A percentile compares a stretch with the other conserved stretches of the same genome.
Evolutionary conservation across 2,888 invertebrate genomes (phyloP).

Genomic region (Liopterus haemorrhoidalis): DNA sequence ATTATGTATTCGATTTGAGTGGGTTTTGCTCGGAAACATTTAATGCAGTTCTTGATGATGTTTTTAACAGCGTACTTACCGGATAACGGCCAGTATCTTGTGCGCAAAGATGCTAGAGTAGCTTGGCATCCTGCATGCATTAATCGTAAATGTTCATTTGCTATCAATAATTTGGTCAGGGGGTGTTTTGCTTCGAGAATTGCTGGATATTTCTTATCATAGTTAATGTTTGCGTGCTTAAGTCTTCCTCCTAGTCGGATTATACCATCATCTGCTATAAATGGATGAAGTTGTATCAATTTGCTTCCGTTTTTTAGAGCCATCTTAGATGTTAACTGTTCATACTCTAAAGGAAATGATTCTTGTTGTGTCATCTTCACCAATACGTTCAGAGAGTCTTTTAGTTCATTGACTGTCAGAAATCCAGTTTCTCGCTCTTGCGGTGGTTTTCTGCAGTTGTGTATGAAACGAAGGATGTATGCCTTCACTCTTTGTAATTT

Average conservation of each 20-base stretch:
- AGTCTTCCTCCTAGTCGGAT: slow-evolving; percentile 5
- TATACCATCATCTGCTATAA: slow-evolving; percentile 1
- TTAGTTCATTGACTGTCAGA: slow-evolving; percentile 1
- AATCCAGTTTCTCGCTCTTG: not conserved
- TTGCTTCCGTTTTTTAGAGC: not conserved
- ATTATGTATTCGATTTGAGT: slow-evolving; percentile 22
- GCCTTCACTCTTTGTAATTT: slow-evolving; percentile 21
- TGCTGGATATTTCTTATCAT: slow-evolving; percentile 6
- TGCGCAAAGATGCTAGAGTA: slow-evolving; percentile 28
- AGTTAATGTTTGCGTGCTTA: slow-evolving; percentile 5
- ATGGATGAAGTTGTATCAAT: slow-evolving; percentile 3
- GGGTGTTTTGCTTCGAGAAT: slow-evolving; percentile 2
- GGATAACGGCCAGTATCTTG: slow-evolving; percentile 24
- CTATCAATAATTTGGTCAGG: slow-evolving; percentile 9
- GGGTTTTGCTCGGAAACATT: slow-evolving; percentile 18
- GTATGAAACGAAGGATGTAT: slow-evolving; percentile 21
- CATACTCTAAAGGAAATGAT: not conserved
- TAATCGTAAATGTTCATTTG: not conserved
- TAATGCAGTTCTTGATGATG: slow-evolving; percentile 23
- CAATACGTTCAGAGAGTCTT: not conserved
- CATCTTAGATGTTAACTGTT: not conserved
- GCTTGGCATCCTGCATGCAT: slow-evolving; percentile 20
- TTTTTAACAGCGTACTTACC: slow-evolving; percentile 16
- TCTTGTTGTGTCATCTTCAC: not conserved
- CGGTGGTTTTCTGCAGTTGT: not conserved